Base-by-base conservation (phyloP, 2,113 vertebrate species). In the Catharus fuscescens region DNA sequence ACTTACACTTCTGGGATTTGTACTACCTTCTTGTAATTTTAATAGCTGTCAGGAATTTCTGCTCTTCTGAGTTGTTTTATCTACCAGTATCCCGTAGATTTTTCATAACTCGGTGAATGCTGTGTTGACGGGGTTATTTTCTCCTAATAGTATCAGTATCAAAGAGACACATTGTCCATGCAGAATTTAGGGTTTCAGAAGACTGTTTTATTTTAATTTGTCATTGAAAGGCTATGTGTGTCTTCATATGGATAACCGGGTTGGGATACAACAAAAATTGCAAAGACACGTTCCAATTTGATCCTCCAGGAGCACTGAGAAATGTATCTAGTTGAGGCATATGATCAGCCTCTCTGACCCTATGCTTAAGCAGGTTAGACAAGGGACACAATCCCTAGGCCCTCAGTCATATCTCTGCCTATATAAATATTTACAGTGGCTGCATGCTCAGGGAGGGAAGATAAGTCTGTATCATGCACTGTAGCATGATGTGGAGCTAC, bases 1-100 rank as follows among this genome's bases (percentile, higher is more conserved):
- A 17, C 45, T 87, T 81, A 32, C 20, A 50, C 29, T 82, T 96
- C 82, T 91, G 83, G 45, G 92, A 70, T 96, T 93, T 93, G 44
- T 86, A 73, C 76, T 80, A 25, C 24, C n/a, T 67, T 32, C 48
- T 94, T 67, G 42, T 12, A 90, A 44, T 84, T 89, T 89, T 96
- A 96, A 87, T 61, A 89, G 50, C 29, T 90, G 77, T 84, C 77
- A 86, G 67, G 24, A 80, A 67, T 84, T 74, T 80, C 57, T 72
- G n/a, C 18, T 53, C 65, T 94, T 47, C 69, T 78, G 50, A 91
- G 38, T 10, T 84, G 26, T 34, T 90, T 53, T 93, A 62, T 81
- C 80, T 94, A 64, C 18, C 25, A 56, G 2, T 38, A 53, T 79
- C 61, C 40, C 64, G 21, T 17, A 64, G 59, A 23, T 61, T 95